Evolutionary conservation across 2,113 vertebrate species (phyloP).

Genomic region (Peromyscus polionotus): DNA sequence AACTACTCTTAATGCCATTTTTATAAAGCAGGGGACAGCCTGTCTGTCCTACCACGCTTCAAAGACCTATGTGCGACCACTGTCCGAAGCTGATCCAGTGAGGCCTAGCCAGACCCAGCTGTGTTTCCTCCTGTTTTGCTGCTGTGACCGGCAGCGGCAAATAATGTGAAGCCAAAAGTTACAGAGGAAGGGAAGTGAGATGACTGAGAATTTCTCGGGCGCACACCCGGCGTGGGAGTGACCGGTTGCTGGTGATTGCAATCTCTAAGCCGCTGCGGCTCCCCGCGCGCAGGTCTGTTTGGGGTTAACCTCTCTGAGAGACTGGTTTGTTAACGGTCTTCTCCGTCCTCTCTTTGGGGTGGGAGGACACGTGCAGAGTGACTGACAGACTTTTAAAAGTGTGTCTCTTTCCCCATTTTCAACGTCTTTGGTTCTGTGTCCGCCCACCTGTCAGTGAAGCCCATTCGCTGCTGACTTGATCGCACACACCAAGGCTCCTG

Average conservation of each 20-base stretch:
- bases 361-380: neutral
- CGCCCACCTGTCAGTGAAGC: neutral
- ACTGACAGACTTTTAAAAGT: neutral
- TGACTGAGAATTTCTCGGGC: neutral
- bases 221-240: neutral
- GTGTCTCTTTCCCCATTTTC: neutral
- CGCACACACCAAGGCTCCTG: neutral
- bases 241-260: neutral
- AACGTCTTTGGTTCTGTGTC: neutral
- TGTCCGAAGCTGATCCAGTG: neutral
- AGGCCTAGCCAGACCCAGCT: neutral
- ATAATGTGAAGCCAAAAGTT: neutral
- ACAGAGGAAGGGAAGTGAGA: neutral
- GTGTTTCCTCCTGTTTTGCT: neutral
- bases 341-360: neutral
- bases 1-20: neutral
- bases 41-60: neutral
- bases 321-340: neutral
- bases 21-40: conserved; percentile 40
- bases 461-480: neutral
- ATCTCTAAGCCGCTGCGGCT: neutral
- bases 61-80: neutral
- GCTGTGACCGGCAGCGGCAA: neutral
- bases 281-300: neutral
- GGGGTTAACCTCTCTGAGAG: neutral